Conservation (phyloP, 2,888 invertebrate genomes). For the Lingula anatina region DNA sequence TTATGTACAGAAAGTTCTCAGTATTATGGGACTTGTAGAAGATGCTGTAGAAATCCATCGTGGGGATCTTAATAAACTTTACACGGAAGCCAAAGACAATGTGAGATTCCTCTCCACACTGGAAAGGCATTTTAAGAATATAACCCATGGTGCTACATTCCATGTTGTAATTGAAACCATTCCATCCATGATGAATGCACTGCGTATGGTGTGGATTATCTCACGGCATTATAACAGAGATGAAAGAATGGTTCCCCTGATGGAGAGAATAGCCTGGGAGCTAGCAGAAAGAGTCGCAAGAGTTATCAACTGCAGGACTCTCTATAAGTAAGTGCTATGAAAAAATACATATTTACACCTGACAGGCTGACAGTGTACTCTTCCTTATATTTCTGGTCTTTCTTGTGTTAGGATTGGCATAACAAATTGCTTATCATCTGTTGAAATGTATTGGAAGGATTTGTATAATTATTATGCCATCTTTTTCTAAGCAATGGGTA, state of each 20-base stretch:
- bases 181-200: conserved; percentile 74
- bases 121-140: conserved; percentile 69
- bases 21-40: conserved; percentile 58
- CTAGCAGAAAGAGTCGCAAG: conserved; percentile 71
- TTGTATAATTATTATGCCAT: too few species aligned
- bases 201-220: conserved; percentile 87
- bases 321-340: conserved; percentile 79
- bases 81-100: conserved; percentile 72
- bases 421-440: too few species aligned
- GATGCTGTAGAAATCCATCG: conserved; percentile 62
- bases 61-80: conserved; percentile 63
- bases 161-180: conserved; percentile 68
- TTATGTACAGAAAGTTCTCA: conserved; percentile 61
- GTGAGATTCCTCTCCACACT: conserved; percentile 70
- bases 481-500: too few species aligned
- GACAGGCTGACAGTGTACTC: neutral
- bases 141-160: conserved; percentile 67
- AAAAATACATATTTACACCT: too few species aligned
- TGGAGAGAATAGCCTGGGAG: conserved; percentile 78
- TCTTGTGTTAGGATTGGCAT: neutral
- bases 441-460: neutral
- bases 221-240: conserved; percentile 80
- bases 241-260: conserved; percentile 77
- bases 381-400: neutral
- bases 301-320: conserved; percentile 65